Evolutionary conservation across 2,113 vertebrate genomes (phyloP), one percentile per base, ranked within the genome.

Genomic region (Piprites chloris): DNA sequence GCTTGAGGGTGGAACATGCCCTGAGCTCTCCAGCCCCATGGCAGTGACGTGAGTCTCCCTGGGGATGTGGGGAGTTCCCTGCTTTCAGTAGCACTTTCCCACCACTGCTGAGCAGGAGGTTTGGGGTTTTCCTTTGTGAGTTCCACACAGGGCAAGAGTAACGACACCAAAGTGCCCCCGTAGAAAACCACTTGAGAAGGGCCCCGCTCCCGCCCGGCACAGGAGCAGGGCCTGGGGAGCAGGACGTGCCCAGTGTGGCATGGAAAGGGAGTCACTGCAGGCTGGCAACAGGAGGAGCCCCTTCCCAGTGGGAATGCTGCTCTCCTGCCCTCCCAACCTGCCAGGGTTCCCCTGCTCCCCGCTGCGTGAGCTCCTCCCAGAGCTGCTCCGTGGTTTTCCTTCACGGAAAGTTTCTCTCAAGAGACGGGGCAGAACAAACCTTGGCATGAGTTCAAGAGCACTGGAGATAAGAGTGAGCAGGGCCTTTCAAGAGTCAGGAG

Each of bases 391-490:
- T 26, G 47, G 17, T 46, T 73, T 75, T 79, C 55, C 50, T 83
- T 6, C 2, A 9, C 7, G 8, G 72, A 56, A 3, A 3, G 30
- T 41, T 53, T 33, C 41, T 39, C 26, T 44, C 66, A 49, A 63
- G 17, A 83, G 42, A 56, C 2, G 2, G 86, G 83, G 73, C 91
- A 92, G 76, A 55, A 19, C 9, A 41, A 95, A 90, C 91, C 81
- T 50, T 52, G 91, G 95, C 22, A 0, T 6, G 0, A 14, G 52
- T 59, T 95, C 93, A 92, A 72, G 42, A 67, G 21, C n/a, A 66
- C 86, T 81, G 83, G 80, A 90, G 95, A 95, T 88, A 95, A 95
- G 88, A 86, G 62, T 55, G 47, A 84, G 72, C 79, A 90, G 90
- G 11, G 44, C 53, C 65, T 95, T 79, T 69, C 79, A 87, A 65